Base-by-base conservation (phyloP, 2,797 vertebrate species). In the Protonibea diacanthus region DNA sequence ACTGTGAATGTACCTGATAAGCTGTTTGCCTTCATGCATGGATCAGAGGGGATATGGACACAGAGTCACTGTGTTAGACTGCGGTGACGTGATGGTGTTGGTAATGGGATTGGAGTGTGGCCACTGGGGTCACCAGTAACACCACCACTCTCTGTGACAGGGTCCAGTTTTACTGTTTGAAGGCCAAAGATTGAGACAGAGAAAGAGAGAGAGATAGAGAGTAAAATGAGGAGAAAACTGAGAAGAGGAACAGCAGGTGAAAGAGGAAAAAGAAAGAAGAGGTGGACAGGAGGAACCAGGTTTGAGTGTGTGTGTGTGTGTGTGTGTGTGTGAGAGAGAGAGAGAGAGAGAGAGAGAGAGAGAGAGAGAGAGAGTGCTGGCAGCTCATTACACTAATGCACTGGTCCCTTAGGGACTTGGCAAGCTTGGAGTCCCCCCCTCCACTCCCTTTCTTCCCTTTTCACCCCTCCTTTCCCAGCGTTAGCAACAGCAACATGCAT, bases 381-480 rank as follows among this genome's bases (percentile, higher is more conserved):
- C 80, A 92, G 91, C 91, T 94, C 91, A 94, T 94, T 95, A 92
- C 92, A 89, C 93, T 95, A 94, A 95, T 95, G 93, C 91, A 93
- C 89, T 75, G 80, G 83, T 90, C 88, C 83, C 89, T 68, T 4
- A 80, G 92, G 91, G 93, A 92, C 88, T 88, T 90, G 89, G 89
- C 91, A 92, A 80, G 84, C 84, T 81, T 71, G 76, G 84, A 86
- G 75, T 17, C 76, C 74, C 76, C 76, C 76, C 77, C 55, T 60
- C 18, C 71, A 27, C 44, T 11, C 25, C 48, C 12, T 25, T 25
- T 9, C 53, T 40, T 61, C 56, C 44, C 66, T 69, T 48, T 67
- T 59, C 80, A 81, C 80, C 86, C 84, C 78, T 80, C 86, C 82
- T 81, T 78, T 81, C 82, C 76, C 80, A 83, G 70, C 44, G 0